Conservation (phyloP, 2,113 vertebrate genomes). For the Vanacampus margaritifer region DNA sequence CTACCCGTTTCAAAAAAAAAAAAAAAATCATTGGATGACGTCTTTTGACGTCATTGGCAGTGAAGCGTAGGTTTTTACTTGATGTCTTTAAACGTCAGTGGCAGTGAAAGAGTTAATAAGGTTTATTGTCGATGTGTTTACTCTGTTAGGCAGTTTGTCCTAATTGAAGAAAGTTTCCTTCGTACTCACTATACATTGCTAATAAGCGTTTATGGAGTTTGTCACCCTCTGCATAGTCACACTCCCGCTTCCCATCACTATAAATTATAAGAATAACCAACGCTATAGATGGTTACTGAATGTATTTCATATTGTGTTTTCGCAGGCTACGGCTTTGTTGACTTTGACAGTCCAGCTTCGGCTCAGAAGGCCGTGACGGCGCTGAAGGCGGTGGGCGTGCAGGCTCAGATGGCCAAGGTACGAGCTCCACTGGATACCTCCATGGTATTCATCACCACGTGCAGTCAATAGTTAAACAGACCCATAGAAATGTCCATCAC, state of each 20-base stretch:
- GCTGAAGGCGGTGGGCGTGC: slow-evolving; percentile 85
- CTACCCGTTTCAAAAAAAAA: too few relatives aligned
- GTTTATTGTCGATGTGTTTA: background rate
- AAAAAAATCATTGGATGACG: too few relatives aligned
- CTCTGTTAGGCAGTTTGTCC: background rate
- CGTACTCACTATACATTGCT: background rate
- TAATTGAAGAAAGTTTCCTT: background rate
- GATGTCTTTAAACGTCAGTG: too few relatives aligned
- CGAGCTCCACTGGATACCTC: slow-evolving; percentile 26
- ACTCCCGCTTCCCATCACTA: background rate
- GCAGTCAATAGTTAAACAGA: background rate
- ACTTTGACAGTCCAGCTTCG: slow-evolving; percentile 86
- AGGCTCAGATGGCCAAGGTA: slow-evolving; percentile 96
- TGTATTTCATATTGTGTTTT: slow-evolving; percentile 25
- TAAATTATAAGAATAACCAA: background rate
- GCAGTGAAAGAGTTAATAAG: too few relatives aligned
- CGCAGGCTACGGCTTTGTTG: slow-evolving; percentile 89
- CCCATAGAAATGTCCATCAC: background rate
- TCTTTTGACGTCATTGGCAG: too few relatives aligned
- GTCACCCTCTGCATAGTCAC: slow-evolving; percentile 1
- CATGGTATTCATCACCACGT: background rate
- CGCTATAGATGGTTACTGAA: background rate
- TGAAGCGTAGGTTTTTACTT: too few relatives aligned
- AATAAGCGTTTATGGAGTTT: background rate
- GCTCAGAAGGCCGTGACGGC: slow-evolving; percentile 89